Percentiles rank a stretch among this genome's conserved stretches.
Conservation (phyloP, 1,140 invertebrate species). For the Planococcus citri region DNA sequence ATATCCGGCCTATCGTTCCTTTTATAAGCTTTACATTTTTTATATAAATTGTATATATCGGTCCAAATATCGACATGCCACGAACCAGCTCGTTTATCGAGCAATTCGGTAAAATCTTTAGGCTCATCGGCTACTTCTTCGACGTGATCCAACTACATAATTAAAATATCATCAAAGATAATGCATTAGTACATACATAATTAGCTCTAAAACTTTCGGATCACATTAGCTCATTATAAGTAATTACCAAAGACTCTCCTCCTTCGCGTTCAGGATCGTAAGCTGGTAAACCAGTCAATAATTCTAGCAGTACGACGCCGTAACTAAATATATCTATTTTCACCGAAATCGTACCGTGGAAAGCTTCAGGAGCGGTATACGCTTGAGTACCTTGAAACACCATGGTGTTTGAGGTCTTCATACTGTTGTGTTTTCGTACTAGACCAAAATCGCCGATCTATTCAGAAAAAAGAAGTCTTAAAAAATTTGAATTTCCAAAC, state of each 20-base stretch:
- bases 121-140: constrained; percentile 31
- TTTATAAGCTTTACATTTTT: not conserved
- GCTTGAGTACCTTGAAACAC: constrained; percentile 44
- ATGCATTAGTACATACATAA: not conserved
- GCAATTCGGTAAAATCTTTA: constrained; percentile 27
- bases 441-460: constrained; percentile 63
- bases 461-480: constrained; percentile 27
- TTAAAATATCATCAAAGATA: not conserved
- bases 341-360: constrained; percentile 51
- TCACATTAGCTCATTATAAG: no score
- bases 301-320: constrained; percentile 57
- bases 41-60: constrained; percentile 25
- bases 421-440: constrained; percentile 39
- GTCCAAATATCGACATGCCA: constrained; percentile 26
- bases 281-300: constrained; percentile 50
- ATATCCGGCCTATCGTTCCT: constrained; percentile 21
- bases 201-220: no score
- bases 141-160: constrained; percentile 29
- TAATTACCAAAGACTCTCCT: constrained; percentile 38
- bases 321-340: constrained; percentile 66
- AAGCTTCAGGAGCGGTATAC: constrained; percentile 65
- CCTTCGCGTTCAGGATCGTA: constrained; percentile 41
- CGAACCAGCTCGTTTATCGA: constrained; percentile 30
- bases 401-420: constrained; percentile 39
- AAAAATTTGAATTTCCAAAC: not conserved